phyloP scores from a whole-genome alignment of 2,113 vertebrate genomes.

The Eidolon helvum region DNA sequence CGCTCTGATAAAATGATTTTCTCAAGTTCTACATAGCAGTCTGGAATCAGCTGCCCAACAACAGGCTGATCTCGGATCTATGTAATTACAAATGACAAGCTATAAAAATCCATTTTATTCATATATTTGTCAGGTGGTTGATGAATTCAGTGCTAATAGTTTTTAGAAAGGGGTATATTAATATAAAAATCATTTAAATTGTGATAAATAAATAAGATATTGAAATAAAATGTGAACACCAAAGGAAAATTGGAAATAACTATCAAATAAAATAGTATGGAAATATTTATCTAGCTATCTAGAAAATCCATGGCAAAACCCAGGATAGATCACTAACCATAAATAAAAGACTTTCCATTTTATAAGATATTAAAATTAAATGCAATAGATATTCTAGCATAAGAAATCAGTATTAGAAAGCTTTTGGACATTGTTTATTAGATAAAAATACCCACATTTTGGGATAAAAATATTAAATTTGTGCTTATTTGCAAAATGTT shows the following conservation, averaged over 20 bases:
- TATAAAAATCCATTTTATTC: constrained; percentile 44
- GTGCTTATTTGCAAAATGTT: neutral
- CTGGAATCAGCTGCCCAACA: constrained; percentile 96
- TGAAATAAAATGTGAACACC: neutral
- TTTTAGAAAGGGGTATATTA: neutral
- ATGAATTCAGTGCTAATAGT: constrained; percentile 8
- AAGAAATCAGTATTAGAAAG: neutral
- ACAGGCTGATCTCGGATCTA: constrained; percentile 96
- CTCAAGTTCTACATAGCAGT: constrained; percentile 96
- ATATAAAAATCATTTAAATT: neutral
- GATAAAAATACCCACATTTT: neutral
- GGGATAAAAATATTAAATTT: neutral
- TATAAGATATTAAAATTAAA: neutral
- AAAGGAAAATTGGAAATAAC: neutral
- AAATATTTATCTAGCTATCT: neutral
- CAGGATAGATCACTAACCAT: neutral
- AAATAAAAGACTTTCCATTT: neutral
- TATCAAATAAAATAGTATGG: neutral
- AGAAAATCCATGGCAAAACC: neutral
- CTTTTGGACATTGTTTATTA: neutral
- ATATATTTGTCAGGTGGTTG: neutral
- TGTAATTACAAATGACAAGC: constrained; percentile 66
- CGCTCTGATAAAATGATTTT: constrained; percentile 90
- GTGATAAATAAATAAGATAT: neutral
- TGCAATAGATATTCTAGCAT: neutral